A percentile compares a stretch with the other conserved stretches of the same genome.
phyloP scores from a whole-genome alignment of 1,140 invertebrate species.

The Papilio glaucus region DNA sequence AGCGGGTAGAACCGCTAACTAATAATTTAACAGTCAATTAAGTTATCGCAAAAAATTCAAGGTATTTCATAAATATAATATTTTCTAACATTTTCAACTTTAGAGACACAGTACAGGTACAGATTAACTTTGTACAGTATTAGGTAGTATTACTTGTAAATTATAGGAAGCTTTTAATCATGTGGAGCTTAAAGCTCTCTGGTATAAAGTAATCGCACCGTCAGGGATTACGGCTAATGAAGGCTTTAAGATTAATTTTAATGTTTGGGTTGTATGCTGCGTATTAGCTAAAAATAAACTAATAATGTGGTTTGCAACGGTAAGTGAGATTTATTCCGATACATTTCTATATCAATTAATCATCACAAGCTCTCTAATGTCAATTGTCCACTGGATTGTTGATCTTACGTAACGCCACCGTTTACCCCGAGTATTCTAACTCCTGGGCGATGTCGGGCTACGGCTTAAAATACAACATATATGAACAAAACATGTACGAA shows the following conservation, averaged over 20 bases:
- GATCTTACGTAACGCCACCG: not conserved
- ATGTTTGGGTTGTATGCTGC: not conserved
- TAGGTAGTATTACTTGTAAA: conserved; percentile 13
- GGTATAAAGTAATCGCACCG: conserved; percentile 15
- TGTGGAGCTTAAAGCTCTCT: not conserved
- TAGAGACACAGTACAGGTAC: not conserved
- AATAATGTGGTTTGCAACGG: too few relatives aligned
- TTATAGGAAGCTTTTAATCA: conserved; percentile 23
- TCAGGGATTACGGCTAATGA: conserved; percentile 20
- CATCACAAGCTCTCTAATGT: not conserved
- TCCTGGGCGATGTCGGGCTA: not conserved
- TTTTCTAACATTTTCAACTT: not conserved
- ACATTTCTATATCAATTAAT: not conserved
- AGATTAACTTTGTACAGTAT: conserved; percentile 8
- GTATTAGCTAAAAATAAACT: too few relatives aligned
- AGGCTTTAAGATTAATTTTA: conserved; percentile 23
- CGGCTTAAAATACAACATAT: not conserved
- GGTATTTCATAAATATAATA: too few relatives aligned
- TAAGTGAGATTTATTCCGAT: too few relatives aligned
- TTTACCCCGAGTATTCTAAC: not conserved
- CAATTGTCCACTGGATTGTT: not conserved
- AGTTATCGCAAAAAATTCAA: too few relatives aligned
- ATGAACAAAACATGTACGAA: not conserved
- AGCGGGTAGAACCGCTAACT: too few relatives aligned
- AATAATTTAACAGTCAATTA: too few relatives aligned